Percentiles rank a stretch among this genome's conserved stretches.
phyloP scores from a whole-genome alignment of 1,140 invertebrate genomes.

The Xylocopa sonorina region DNA sequence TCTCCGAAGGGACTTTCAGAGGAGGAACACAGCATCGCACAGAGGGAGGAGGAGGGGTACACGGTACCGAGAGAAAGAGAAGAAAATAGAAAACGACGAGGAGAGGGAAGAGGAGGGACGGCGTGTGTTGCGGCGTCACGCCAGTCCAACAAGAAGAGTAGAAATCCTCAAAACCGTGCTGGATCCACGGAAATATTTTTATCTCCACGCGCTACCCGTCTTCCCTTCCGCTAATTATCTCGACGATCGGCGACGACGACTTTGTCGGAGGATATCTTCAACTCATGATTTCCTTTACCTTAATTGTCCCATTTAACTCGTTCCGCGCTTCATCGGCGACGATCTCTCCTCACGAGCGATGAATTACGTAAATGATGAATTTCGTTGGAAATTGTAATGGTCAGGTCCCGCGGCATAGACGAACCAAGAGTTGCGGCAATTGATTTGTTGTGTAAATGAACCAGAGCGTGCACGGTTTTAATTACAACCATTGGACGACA shows the following conservation, averaged over 20 bases:
- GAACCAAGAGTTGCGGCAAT: background rate
- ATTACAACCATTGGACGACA: conserved; percentile 10
- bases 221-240: background rate
- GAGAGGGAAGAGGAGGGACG: background rate
- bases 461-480: conserved; percentile 7
- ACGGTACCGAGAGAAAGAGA: conserved; percentile 32
- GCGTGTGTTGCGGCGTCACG: conserved; percentile 20
- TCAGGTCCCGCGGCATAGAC: no score
- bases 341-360: background rate
- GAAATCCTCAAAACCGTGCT: conserved; percentile 15
- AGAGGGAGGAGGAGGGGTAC: conserved; percentile 2
- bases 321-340: background rate
- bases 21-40: conserved; percentile 56
- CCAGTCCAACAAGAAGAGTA: background rate
- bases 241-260: no score
- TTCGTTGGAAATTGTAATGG: background rate
- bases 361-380: background rate
- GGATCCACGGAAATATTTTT: background rate
- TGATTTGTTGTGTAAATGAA: conserved; percentile 29
- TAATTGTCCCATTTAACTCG: no score
- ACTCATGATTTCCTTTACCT: no score
- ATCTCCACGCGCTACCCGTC: background rate
- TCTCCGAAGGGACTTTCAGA: conserved; percentile 62
- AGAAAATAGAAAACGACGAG: conserved; percentile 31
- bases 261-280: no score